A percentile compares a stretch with the other conserved stretches of the same genome.
Conservation (phyloP, 2,113 vertebrate species). For the Erinaceus europaeus region DNA sequence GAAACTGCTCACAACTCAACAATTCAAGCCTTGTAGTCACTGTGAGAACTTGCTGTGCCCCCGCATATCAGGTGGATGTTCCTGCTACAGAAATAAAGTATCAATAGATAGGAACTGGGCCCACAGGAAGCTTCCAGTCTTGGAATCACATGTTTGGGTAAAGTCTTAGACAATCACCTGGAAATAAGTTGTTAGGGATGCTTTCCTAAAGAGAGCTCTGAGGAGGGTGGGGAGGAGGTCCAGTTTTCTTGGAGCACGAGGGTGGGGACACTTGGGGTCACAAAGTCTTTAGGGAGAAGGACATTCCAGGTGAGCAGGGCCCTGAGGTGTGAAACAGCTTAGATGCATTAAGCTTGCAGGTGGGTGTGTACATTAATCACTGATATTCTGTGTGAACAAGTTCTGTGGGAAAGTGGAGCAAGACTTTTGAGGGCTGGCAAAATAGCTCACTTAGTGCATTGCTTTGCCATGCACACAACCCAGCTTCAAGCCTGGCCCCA, state of each 20-base stretch:
- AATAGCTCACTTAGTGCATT: no score
- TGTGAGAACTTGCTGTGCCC: not conserved
- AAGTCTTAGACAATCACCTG: not conserved
- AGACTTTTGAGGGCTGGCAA: no score
- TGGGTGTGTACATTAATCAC: rapidly evolving
- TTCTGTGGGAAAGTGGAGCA: no score
- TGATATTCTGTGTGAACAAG: not conserved
- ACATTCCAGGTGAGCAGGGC: not conserved
- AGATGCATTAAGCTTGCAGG: not conserved
- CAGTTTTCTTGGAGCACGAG: not conserved
- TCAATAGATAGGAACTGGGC: not conserved
- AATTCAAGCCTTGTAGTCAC: no score
- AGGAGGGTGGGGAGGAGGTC: not conserved
- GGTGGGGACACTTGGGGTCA: no score
- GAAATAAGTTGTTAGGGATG: not conserved
- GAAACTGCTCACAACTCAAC: no score
- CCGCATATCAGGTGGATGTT: not conserved
- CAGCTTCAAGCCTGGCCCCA: no score
- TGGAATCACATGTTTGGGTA: not conserved
- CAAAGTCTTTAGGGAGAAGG: not conserved
- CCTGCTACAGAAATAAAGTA: not conserved
- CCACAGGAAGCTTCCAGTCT: not conserved
- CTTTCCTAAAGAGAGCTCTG: not conserved
- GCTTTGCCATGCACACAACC: no score
- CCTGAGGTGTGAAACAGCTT: not conserved